Evolutionary conservation across 1,140 invertebrate genomes (phyloP).

Genomic region (Solen grandis): DNA sequence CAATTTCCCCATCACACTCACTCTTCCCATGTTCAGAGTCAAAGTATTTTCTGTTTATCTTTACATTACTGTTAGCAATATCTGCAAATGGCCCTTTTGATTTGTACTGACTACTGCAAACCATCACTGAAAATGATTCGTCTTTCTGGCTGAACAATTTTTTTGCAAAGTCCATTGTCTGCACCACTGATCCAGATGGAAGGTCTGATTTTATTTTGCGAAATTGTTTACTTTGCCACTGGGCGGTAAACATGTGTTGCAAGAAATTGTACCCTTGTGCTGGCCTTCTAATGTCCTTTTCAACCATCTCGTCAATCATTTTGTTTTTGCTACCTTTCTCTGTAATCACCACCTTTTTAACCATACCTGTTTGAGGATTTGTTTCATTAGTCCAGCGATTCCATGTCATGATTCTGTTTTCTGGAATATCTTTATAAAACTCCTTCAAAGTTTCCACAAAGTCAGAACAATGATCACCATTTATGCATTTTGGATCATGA

Average conservation of each 20-base stretch:
- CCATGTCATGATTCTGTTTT: constrained; percentile 45
- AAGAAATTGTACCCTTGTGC: constrained; percentile 44
- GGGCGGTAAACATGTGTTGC: constrained; percentile 44
- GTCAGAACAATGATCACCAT: constrained; percentile 8
- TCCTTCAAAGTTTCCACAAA: constrained; percentile 14
- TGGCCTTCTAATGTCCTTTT: constrained; percentile 24
- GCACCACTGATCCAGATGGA: constrained; percentile 14
- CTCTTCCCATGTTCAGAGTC: constrained; percentile 61
- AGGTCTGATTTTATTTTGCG: constrained; percentile 28
- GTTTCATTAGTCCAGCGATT: constrained; percentile 20
- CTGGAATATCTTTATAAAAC: constrained; percentile 37
- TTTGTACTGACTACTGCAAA: constrained; percentile 46
- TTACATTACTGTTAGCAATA: neutral
- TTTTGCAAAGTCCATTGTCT: constrained; percentile 61
- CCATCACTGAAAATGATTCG: constrained; percentile 44
- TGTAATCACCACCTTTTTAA: constrained; percentile 15
- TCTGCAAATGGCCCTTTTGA: constrained; percentile 48
- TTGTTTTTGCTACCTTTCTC: no score
- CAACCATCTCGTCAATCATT: constrained; percentile 39
- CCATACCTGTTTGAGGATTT: neutral
- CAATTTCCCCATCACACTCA: constrained; percentile 55
- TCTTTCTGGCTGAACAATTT: constrained; percentile 42
- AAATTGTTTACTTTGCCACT: constrained; percentile 56
- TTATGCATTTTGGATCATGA: constrained; percentile 5
- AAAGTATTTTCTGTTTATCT: constrained; percentile 52